phyloP scores from a whole-genome alignment of 2,888 invertebrate species.

The Blera fallax region DNA sequence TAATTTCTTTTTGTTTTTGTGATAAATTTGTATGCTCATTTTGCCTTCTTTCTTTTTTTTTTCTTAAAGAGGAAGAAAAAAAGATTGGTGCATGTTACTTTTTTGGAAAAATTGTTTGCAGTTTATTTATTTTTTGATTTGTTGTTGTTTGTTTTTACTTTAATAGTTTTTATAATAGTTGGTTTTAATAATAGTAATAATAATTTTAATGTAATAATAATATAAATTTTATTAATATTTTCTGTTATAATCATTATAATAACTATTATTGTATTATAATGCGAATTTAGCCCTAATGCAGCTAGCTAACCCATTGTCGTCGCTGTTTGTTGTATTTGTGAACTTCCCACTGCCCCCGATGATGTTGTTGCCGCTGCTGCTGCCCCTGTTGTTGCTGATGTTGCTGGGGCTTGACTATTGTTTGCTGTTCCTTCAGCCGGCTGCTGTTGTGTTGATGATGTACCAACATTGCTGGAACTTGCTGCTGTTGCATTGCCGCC shows the following conservation, averaged over 20 bases:
- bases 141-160: constrained; percentile 64
- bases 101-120: constrained; percentile 40
- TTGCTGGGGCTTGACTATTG: constrained; percentile 67
- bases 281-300: constrained; percentile 72
- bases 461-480: constrained; percentile 49
- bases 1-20: constrained; percentile 7
- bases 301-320: constrained; percentile 80
- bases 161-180: constrained; percentile 73
- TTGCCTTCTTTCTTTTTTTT: constrained; percentile 10
- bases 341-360: constrained; percentile 67
- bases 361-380: constrained; percentile 62
- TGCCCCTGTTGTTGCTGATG: constrained; percentile 60
- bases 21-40: constrained; percentile 20
- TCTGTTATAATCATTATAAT: constrained; percentile 66
- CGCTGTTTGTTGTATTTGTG: constrained; percentile 77
- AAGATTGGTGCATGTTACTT: constrained; percentile 71
- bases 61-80: constrained; percentile 46
- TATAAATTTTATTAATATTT: constrained; percentile 75
- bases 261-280: constrained; percentile 70
- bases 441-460: constrained; percentile 66
- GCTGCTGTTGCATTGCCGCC: constrained; percentile 68
- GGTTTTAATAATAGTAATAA: constrained; percentile 74
- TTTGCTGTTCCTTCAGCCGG: constrained; percentile 52
- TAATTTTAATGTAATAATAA: constrained; percentile 76
- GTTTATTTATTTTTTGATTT: constrained; percentile 65